These are phyloP conservation scores for Aphrocallistes beatrix DNA, from an alignment of 37 sponge, comb jelly and placozoan species.

Conservation along the genomic window DNA sequence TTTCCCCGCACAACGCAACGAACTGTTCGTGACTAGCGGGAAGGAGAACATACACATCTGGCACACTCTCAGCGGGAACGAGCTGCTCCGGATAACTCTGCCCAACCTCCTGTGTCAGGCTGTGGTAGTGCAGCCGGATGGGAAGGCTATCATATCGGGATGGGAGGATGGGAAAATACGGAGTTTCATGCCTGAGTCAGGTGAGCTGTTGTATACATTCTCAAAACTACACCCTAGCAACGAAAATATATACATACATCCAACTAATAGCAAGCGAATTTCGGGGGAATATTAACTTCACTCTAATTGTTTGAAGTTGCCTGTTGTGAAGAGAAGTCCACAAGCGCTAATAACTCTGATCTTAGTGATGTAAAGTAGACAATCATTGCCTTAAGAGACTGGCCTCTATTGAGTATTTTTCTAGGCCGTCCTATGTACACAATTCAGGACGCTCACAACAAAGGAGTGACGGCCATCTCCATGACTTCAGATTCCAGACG, in stretches of 20 bases:
- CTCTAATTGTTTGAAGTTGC: too few relatives aligned
- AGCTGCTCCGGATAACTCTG: conserved; percentile 65
- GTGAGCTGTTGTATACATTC: conserved; percentile 23
- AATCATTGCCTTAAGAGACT: too few relatives aligned
- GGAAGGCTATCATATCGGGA: conserved; percentile 79
- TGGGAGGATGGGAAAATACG: conserved; percentile 99
- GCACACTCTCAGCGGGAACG: conserved; percentile 77
- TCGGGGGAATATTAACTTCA: background rate
- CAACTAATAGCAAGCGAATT: background rate
- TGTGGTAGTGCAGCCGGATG: conserved; percentile 68
- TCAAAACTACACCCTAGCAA: too few relatives aligned
- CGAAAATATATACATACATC: too few relatives aligned
- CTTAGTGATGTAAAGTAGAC: too few relatives aligned
- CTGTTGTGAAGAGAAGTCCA: too few relatives aligned
- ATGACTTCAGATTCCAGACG: conserved; percentile 46
- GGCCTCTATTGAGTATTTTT: background rate
- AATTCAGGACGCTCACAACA: conserved; percentile 93
- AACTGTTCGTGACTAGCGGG: conserved; percentile 94
- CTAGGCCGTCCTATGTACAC: conserved; percentile 53
- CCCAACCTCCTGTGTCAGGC: conserved; percentile 84
- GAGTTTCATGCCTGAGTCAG: conserved; percentile 75
- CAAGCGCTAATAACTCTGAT: too few relatives aligned
- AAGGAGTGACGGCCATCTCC: conserved; percentile 89
- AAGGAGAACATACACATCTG: conserved; percentile 81
- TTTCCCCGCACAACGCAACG: conserved; percentile 54